phyloP scores from a whole-genome alignment of 1,140 invertebrate genomes.

The Drosophila asahinai region DNA sequence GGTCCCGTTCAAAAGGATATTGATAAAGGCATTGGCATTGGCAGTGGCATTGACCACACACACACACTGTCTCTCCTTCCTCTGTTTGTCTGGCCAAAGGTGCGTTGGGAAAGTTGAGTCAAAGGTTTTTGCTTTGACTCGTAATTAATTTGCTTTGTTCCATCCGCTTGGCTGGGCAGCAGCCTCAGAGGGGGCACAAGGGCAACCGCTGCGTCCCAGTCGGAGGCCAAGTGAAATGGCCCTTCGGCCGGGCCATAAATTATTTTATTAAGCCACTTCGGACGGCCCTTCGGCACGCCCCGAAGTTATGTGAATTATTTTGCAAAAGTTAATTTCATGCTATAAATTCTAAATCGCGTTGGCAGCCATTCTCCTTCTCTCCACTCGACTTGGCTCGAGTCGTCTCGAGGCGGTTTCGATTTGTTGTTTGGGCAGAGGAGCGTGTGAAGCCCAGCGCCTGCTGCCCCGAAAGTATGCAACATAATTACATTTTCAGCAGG shows the following conservation, averaged over 20 bases:
- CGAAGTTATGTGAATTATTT: conserved; percentile 82
- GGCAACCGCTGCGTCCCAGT: conserved; percentile 14
- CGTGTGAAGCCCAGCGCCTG: conserved; percentile 10
- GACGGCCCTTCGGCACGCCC: conserved; percentile 62
- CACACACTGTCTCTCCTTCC: not conserved
- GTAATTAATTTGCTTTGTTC: conserved; percentile 85
- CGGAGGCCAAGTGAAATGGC: conserved; percentile 56
- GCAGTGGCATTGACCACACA: not conserved
- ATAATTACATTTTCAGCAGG: conserved; percentile 85
- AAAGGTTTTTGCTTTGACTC: conserved; percentile 80
- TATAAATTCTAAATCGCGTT: conserved; percentile 82
- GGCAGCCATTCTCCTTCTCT: conserved; percentile 57
- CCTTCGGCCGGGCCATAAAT: conserved; percentile 73
- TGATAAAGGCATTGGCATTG: conserved; percentile 75
- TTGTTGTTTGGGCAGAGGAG: conserved; percentile 26
- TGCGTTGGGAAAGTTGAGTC: conserved; percentile 65
- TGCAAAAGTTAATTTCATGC: conserved; percentile 81
- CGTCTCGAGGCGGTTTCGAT: conserved; percentile 27
- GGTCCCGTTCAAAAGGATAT: conserved; percentile 68
- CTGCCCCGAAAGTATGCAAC: conserved; percentile 71
- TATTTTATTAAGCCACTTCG: conserved; percentile 84
- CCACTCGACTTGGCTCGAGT: conserved; percentile 2
- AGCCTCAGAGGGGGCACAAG: conserved; percentile 1
- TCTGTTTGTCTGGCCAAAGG: conserved; percentile 48
- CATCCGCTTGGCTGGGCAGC: conserved; percentile 64